Conservation (phyloP, 37 sponge, comb jelly and placozoan species). For the Mnemiopsis leidyi region DNA sequence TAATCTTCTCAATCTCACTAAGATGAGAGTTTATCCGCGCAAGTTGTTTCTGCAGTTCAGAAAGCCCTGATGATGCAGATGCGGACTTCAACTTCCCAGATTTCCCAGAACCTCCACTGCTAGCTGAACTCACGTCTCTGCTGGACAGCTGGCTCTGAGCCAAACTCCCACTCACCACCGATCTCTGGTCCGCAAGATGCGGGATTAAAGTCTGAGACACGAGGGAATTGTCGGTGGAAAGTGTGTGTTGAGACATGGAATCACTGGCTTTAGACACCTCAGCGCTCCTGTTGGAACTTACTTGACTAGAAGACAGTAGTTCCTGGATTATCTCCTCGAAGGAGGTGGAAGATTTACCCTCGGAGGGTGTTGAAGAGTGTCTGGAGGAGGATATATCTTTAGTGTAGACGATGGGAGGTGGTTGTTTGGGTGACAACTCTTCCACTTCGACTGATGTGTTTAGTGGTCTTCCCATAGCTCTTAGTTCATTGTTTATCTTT, state of each 20-base stretch:
- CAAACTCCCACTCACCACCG: not conserved
- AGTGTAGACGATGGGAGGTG: slow-evolving; percentile 28
- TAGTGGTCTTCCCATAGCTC: not conserved
- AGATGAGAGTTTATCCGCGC: slow-evolving; percentile 46
- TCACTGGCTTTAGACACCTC: not conserved
- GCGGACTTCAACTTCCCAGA: not conserved
- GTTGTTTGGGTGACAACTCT: not conserved
- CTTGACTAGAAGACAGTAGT: not conserved
- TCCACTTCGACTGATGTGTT: not conserved
- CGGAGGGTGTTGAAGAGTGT: not conserved
- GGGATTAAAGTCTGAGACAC: not conserved
- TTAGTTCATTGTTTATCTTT: slow-evolving; percentile 4
- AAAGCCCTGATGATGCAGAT: not conserved
- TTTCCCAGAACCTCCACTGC: not conserved
- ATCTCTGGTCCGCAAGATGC: not conserved
- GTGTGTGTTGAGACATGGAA: slow-evolving; percentile 63
- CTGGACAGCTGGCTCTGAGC: not conserved
- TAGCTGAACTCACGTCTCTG: slow-evolving; percentile 16
- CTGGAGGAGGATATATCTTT: not conserved
- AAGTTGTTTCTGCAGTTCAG: slow-evolving; percentile 31
- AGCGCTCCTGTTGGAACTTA: not conserved
- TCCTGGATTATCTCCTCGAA: slow-evolving; percentile 53
- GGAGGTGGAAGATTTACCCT: not conserved
- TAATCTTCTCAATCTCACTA: slow-evolving; percentile 27
- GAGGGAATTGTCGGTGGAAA: not conserved